A percentile compares a stretch with the other conserved stretches of the same genome.
Conservation (phyloP, 2,113 vertebrate genomes). For the pig (Sus scrofa) region T2T-Sscrofa CM000818.6:72592001-72592500, state of each 20-base stretch:
- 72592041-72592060: background rate
- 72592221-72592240: background rate
- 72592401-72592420: background rate
- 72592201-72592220: conserved; percentile 1
- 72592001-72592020: background rate
- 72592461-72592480: background rate
- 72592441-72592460: background rate
- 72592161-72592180: background rate
- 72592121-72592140: background rate
- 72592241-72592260: background rate
- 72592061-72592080: background rate
- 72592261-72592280: background rate
- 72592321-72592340: background rate
- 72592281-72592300: background rate
- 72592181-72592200: conserved; percentile 29
- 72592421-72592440: background rate
- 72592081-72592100: background rate
- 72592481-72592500: background rate
- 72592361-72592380: background rate
- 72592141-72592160: background rate
- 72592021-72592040: conserved; percentile 28
- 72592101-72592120: background rate
- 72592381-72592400: background rate
- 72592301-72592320: background rate
- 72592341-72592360: background rate